These are phyloP conservation scores for Timandra comae DNA, from an alignment of 2,888 invertebrate species.

Conservation along the genomic window DNA sequence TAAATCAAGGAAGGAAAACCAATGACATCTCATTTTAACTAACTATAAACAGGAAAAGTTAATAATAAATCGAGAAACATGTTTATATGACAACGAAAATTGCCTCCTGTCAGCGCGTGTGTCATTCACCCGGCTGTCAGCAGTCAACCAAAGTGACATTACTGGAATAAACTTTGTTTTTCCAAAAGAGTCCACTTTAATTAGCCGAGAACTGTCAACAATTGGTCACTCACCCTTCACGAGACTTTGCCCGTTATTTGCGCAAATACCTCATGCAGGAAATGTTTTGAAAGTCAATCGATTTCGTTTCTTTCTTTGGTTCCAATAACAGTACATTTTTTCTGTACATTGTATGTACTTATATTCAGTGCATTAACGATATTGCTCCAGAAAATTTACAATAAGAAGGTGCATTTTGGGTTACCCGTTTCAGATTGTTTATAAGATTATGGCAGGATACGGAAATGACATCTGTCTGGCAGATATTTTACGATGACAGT, in stretches of 20 bases:
- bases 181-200: conserved; percentile 5
- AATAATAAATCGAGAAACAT: neutral
- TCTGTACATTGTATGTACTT: no score
- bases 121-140: conserved; percentile 9
- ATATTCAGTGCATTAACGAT: no score
- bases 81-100: neutral
- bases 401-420: no score
- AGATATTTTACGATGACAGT: no score
- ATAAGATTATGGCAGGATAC: no score
- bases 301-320: conserved; percentile 6
- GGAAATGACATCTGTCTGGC: no score
- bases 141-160: conserved; percentile 1
- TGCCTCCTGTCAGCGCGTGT: conserved; percentile 7
- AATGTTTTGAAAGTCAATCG: conserved; percentile 32
- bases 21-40: conserved; percentile 1
- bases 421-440: no score
- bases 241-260: conserved; percentile 4
- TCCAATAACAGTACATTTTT: conserved; percentile 27
- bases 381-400: no score
- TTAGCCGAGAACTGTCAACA: conserved; percentile 9
- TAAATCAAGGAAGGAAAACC: neutral
- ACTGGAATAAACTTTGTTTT: conserved; percentile 5
- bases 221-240: conserved; percentile 4
- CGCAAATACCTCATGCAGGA: conserved; percentile 1
- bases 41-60: neutral